Base-by-base conservation (phyloP, 2,113 vertebrate species). In the Diphyllodes magnificus region DNA sequence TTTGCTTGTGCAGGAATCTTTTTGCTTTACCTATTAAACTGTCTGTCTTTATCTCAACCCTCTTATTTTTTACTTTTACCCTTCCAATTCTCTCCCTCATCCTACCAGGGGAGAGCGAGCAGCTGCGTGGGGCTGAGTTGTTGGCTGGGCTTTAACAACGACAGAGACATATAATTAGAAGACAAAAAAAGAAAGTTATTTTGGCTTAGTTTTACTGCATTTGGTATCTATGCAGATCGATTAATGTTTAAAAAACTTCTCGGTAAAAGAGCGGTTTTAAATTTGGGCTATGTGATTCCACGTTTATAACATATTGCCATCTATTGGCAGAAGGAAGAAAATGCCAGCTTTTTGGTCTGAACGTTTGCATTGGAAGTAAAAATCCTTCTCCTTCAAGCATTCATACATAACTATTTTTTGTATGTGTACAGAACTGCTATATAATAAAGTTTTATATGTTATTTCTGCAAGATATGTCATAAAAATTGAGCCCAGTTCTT, bases 251-350 rank as follows among this genome's bases (percentile, higher is more conserved):
- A 92, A 93, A 95, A 91, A 5, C 45, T 56, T 79, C 61, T 91
- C 33, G 47, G n/a, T 53, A 93, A 70, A 89, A 92, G 51, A 60
- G 2, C 9, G 16, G 23, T 22, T 71, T 78, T 60, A 12, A 60
- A 68, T 40, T 53, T 84, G 59, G 11, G 25, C 40, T 85, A 30
- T 51, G 9, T 25, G 85, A 56, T 45, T 92, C 59, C 31, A 68
- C 76, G 19, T 92, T 94, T 96, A n/a, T 93, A 92, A 64, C 66
- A 96, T 91, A 98, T 96, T 95, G 96, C 97, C 97, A 97, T 95
- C 98, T 98, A 92, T 84, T 92, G 97, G 50, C 27, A 80, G 73
- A 93, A 85, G 17, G 27, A 15, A 47, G 60, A 85, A 91, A 91
- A 78, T 30, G 25, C 7, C 49, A 10, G 7, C 1, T 65, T 84